Evolutionary conservation across 1,140 invertebrate species (phyloP).

Genomic region (Periplaneta americana): DNA sequence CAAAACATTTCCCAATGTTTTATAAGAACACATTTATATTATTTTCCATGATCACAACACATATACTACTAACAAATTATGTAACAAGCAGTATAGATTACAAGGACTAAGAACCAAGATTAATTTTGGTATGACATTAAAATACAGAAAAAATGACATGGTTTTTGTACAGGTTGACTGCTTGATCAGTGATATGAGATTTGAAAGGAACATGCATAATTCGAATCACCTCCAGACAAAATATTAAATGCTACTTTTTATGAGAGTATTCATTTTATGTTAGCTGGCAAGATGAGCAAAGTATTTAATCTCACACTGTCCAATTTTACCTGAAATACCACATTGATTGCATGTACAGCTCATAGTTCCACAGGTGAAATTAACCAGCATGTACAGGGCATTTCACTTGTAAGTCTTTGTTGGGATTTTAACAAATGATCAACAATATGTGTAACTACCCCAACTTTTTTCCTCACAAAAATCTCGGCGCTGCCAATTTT

Average conservation of each 20-base stretch:
- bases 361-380: background rate
- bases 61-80: constrained; percentile 14
- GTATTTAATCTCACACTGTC: background rate
- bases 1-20: constrained; percentile 3
- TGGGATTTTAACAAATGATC: background rate
- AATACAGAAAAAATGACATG: constrained; percentile 4
- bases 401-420: background rate
- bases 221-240: background rate
- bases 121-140: background rate
- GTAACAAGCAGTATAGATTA: constrained; percentile 17
- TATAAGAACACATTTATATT: constrained; percentile 19
- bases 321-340: background rate
- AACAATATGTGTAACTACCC: background rate
- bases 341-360: background rate
- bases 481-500: background rate
- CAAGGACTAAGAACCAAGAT: constrained; percentile 13
- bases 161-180: constrained; percentile 12
- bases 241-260: background rate
- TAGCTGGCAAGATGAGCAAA: background rate
- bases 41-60: constrained; percentile 18
- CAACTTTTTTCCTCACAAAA: background rate
- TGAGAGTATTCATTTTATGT: background rate
- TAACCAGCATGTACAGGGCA: background rate
- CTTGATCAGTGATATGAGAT: background rate
- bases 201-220: background rate